Evolutionary conservation across 2,113 vertebrate species (phyloP).

Genomic region (Thalassarche chlororhynchos): DNA sequence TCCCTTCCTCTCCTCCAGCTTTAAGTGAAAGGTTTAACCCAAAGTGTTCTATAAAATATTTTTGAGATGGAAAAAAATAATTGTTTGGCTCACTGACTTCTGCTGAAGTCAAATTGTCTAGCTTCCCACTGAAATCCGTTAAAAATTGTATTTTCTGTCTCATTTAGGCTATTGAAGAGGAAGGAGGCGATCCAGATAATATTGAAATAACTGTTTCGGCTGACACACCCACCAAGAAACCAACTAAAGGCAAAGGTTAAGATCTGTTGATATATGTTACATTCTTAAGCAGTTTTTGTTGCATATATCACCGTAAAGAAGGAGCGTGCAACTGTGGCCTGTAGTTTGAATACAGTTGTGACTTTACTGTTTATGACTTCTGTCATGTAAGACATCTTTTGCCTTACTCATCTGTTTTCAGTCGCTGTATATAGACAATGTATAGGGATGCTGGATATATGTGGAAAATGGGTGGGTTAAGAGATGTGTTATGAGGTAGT

Average conservation of each 20-base stretch:
- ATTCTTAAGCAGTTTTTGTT: not conserved
- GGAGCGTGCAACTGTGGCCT: not conserved
- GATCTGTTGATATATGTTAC: not conserved
- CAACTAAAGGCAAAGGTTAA: constrained; percentile 91
- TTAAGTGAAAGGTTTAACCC: not conserved
- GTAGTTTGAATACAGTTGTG: not conserved
- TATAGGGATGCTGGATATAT: not conserved
- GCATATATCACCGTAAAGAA: not conserved
- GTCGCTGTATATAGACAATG: not conserved
- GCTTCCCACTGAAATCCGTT: not conserved
- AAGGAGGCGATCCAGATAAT: constrained; percentile 93
- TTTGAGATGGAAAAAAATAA: not conserved
- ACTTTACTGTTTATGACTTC: not conserved
- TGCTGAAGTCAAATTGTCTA: not conserved
- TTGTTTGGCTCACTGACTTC: not conserved
- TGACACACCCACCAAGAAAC: constrained; percentile 87
- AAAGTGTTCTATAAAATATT: not conserved
- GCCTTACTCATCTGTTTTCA: not conserved
- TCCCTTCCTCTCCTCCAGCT: not conserved
- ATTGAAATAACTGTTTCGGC: constrained; percentile 83
- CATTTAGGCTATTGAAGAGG: constrained; percentile 92
- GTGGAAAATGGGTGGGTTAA: not conserved
- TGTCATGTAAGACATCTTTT: not conserved
- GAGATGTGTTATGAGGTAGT: not conserved
- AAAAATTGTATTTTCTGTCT: constrained; percentile 18